A percentile compares a stretch with the other conserved stretches of the same genome.
phyloP scores from a whole-genome alignment of 1,140 invertebrate species.

The Helicoverpa zea region DNA sequence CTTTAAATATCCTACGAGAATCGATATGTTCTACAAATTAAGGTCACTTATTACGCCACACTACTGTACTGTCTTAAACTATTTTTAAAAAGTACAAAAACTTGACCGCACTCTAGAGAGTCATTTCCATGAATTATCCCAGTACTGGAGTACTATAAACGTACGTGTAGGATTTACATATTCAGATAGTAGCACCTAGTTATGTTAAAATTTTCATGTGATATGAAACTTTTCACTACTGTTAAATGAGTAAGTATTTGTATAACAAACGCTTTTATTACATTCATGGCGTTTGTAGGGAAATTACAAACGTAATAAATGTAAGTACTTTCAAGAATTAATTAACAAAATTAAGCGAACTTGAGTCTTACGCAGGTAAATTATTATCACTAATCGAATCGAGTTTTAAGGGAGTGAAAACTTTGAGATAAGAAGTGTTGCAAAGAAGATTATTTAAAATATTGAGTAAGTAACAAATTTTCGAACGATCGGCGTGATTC shows the following conservation, averaged over 20 bases:
- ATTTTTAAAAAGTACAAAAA: constrained; percentile 6
- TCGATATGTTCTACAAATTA: constrained; percentile 46
- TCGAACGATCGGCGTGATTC: constrained; percentile 82
- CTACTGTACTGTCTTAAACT: background rate
- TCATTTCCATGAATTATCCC: constrained; percentile 10
- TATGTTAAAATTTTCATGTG: constrained; percentile 4
- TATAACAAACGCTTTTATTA: background rate
- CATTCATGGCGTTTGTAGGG: constrained; percentile 1
- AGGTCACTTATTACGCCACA: constrained; percentile 24
- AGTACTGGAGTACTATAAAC: background rate
- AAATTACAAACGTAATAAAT: constrained; percentile 41
- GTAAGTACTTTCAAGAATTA: constrained; percentile 27
- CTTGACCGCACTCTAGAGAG: background rate
- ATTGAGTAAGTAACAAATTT: constrained; percentile 82
- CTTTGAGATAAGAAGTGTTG: constrained; percentile 72
- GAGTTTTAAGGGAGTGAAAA: constrained; percentile 53
- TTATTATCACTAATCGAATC: constrained; percentile 44
- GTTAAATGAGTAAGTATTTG: constrained; percentile 10
- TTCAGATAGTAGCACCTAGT: background rate
- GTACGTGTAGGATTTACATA: constrained; percentile 15
- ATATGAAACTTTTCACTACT: background rate
- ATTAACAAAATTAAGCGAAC: constrained; percentile 34
- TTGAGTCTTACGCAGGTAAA: constrained; percentile 38
- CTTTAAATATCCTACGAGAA: constrained; percentile 56
- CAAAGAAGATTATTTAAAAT: constrained; percentile 80